Conservation (phyloP, 2,888 invertebrate species). For the Troides helena region DNA sequence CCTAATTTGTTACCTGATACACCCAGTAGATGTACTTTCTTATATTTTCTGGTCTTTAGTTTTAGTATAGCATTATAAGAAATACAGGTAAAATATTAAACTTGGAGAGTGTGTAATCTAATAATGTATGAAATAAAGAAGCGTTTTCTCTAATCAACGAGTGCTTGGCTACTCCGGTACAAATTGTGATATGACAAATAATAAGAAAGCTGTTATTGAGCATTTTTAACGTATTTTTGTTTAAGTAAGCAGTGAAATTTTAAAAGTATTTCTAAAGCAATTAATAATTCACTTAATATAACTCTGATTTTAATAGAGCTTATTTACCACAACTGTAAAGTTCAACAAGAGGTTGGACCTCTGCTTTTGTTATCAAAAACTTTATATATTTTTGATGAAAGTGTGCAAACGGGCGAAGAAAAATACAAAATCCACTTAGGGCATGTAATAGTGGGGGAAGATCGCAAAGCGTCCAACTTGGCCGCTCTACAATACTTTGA, state of each 20-base stretch:
- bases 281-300: neutral
- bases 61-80: too few relatives aligned
- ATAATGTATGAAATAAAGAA: neutral
- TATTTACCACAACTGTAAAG: neutral
- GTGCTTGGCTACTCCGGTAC: neutral
- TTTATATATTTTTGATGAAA: conserved; percentile 4
- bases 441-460: conserved; percentile 24
- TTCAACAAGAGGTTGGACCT: neutral
- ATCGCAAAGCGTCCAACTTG: conserved; percentile 36
- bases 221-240: neutral
- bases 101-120: neutral
- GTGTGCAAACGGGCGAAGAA: conserved; percentile 20
- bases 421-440: conserved; percentile 31
- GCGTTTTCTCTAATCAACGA: neutral
- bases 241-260: neutral
- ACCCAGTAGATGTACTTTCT: too few relatives aligned
- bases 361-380: neutral
- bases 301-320: neutral
- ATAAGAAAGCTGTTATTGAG: neutral
- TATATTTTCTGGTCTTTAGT: too few relatives aligned
- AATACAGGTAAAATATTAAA: neutral
- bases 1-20: too few relatives aligned
- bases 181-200: neutral
- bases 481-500: conserved; percentile 54
- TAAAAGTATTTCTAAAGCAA: neutral